These are phyloP conservation scores for Lanistes nyassanus DNA, from an alignment of 1,140 invertebrate species.

Conservation along the genomic window DNA sequence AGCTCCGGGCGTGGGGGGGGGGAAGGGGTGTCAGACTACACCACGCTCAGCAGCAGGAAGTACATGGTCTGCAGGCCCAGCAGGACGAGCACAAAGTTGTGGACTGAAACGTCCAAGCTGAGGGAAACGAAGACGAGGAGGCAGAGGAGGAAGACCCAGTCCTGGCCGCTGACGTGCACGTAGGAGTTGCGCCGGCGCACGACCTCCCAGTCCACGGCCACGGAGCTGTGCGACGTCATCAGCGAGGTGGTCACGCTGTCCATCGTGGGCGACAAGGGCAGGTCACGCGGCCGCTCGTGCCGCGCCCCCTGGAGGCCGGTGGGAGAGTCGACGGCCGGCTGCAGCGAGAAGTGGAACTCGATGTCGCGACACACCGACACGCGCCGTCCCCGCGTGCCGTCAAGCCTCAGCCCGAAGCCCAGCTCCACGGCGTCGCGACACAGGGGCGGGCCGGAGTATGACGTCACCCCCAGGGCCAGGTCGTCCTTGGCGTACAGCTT, in stretches of 20 bases:
- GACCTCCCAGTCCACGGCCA: slow-evolving; percentile 19
- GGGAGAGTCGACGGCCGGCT: neutral
- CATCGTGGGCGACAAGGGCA: neutral
- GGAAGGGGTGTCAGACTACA: neutral
- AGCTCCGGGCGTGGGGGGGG: no score
- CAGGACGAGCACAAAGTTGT: slow-evolving; percentile 14
- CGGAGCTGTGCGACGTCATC: slow-evolving; percentile 20
- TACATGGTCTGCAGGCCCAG: slow-evolving; percentile 22
- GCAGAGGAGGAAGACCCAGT: slow-evolving; percentile 20
- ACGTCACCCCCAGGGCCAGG: slow-evolving; percentile 15
- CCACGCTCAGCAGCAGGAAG: slow-evolving; percentile 10
- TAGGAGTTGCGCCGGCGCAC: slow-evolving; percentile 10
- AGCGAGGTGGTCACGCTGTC: neutral
- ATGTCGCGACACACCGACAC: slow-evolving; percentile 6
- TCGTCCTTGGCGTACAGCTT: slow-evolving; percentile 23
- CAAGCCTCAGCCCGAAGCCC: no score
- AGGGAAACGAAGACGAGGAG: slow-evolving; percentile 23
- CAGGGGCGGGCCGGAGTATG: neutral
- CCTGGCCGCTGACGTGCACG: slow-evolving; percentile 15
- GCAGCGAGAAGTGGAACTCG: slow-evolving; percentile 19
- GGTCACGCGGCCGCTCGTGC: slow-evolving; percentile 9
- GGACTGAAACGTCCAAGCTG: slow-evolving; percentile 8
- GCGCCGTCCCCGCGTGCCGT: no score
- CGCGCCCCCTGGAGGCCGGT: neutral
- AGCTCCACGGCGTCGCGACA: no score